Base-by-base conservation (phyloP, 2,888 invertebrate species). In the Rapana venosa region DNA sequence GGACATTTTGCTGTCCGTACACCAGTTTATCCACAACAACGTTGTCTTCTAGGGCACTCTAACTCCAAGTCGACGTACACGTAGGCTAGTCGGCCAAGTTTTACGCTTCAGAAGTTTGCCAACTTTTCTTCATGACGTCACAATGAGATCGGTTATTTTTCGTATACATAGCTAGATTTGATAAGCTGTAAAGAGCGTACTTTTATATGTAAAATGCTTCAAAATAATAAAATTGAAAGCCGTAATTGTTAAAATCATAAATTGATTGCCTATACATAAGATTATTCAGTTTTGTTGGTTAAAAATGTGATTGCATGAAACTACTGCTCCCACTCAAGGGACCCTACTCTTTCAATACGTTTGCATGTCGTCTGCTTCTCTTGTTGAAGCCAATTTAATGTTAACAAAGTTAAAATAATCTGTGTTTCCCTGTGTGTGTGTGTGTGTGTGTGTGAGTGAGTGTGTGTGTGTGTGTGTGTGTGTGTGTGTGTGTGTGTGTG, bases 61-160 rank as follows among this genome's bases (percentile, higher is more conserved):
- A 47, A 47, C 32, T 79, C 11, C 77, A 32, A 79, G 11, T n/a
- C n/a, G n/a, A 13, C n/a, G n/a, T 74, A 74, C 74, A 74, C 74
- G 74, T 74, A 26, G 74, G 4, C 74, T 74, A 26, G 74, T n/a
- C 74, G 26, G 13, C 13, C 32, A 32, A 79, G 77, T 83, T 47
- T 36, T 83, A 36, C 36, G 36, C 47, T 83, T 83, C 81, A 83
- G 81, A 83, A 83, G 81, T 83, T 83, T 83, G 81, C 81, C 81
- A 83, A 83, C 81, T 83, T 81, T 81, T 47, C 22, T 36, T 79
- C 5, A 26, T 83, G 81, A 83, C 81, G 81, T 83, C 81, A 83
- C 26, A 83, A 47, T 36, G 81, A 47, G 47, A 47, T 1, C 22
- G 0, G 11, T 83, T 26, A 47, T 36, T 83, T 2, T 30, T 74